Evolutionary conservation across 2,113 vertebrate species (phyloP).

Genomic region (Calidris pygmaea): DNA sequence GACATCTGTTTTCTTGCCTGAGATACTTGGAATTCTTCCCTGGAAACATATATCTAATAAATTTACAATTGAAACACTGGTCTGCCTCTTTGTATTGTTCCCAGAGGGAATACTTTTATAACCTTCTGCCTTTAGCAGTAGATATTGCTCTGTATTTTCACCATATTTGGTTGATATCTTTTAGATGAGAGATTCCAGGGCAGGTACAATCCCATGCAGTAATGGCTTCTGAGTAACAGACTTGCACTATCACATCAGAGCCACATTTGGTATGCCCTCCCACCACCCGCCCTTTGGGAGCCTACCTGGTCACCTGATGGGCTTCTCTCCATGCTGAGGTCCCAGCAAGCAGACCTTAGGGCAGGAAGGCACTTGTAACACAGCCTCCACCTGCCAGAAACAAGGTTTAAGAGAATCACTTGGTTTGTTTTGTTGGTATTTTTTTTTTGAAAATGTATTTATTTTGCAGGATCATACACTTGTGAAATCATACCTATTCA

Average conservation of each 20-base stretch:
- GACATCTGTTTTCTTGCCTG: neutral
- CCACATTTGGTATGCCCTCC: too few relatives aligned
- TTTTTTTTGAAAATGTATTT: neutral
- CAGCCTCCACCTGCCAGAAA: too few relatives aligned
- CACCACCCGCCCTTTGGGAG: too few relatives aligned
- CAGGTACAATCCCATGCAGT: neutral
- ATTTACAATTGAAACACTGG: neutral
- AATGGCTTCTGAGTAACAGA: neutral
- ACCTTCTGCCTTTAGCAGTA: neutral
- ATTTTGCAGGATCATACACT: neutral
- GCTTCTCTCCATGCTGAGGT: too few relatives aligned
- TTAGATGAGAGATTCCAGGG: neutral
- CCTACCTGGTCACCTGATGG: too few relatives aligned
- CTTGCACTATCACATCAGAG: too few relatives aligned
- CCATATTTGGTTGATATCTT: neutral
- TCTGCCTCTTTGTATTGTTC: neutral
- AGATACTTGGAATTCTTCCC: neutral
- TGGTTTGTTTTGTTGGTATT: neutral
- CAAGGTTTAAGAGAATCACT: too few relatives aligned
- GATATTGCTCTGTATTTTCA: neutral
- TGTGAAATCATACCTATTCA: neutral
- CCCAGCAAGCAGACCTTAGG: too few relatives aligned
- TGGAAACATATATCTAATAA: neutral
- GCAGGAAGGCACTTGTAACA: too few relatives aligned
- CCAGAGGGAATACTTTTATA: neutral